phyloP scores from a whole-genome alignment of 2,113 vertebrate genomes.

The Antechinus stuartii region DNA sequence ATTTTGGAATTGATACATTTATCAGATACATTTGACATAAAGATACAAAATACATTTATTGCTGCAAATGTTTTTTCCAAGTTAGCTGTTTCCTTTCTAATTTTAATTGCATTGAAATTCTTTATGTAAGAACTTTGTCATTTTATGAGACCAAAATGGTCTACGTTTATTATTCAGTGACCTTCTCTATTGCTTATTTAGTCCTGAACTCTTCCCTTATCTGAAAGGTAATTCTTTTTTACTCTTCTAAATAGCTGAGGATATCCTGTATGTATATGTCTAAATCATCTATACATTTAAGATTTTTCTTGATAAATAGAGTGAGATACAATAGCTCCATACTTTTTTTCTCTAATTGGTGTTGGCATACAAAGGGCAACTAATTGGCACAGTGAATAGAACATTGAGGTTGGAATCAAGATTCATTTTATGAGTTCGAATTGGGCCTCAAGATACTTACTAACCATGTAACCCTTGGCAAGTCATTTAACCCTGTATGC shows the following conservation, averaged over 20 bases:
- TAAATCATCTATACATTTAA: neutral
- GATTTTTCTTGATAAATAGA: neutral
- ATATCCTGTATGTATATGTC: neutral
- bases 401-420: too few relatives aligned
- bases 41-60: too few relatives aligned
- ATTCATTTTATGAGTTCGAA: too few relatives aligned
- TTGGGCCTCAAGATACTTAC: too few relatives aligned
- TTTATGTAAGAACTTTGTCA: neutral
- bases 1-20: too few relatives aligned
- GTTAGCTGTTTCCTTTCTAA: too few relatives aligned
- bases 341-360: neutral
- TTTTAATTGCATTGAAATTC: too few relatives aligned
- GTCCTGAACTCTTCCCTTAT: neutral
- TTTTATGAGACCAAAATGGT: neutral
- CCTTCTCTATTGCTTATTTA: neutral
- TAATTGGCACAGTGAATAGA: too few relatives aligned
- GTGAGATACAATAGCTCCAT: neutral
- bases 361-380: neutral
- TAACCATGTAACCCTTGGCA: too few relatives aligned
- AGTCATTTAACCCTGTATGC: too few relatives aligned
- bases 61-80: too few relatives aligned
- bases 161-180: neutral
- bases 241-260: neutral
- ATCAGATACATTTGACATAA: too few relatives aligned
- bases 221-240: neutral